Percentiles rank a stretch among this genome's conserved stretches.
These are phyloP conservation scores for Syrmaticus mikado DNA, from an alignment of 2,113 vertebrate genomes.

Conservation along the genomic window DNA sequence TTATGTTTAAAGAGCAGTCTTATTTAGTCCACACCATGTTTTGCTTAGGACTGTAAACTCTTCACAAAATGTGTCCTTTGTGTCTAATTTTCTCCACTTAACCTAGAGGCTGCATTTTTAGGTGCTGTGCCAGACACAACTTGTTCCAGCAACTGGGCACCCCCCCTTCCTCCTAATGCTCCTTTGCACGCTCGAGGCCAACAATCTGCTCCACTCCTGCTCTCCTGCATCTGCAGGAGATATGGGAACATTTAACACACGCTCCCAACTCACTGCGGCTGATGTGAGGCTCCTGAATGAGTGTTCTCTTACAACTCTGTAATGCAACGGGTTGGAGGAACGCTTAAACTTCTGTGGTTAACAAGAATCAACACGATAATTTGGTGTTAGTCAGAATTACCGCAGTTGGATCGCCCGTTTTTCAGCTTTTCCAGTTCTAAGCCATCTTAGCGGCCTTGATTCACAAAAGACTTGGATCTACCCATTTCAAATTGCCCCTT, in stretches of 20 bases:
- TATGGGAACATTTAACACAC: background rate
- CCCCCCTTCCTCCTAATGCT: background rate
- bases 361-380: conserved; percentile 13
- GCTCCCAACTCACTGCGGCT: fast-evolving
- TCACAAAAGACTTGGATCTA: conserved; percentile 16
- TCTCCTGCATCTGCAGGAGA: background rate
- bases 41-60: conserved; percentile 19
- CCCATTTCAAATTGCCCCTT: conserved; percentile 34
- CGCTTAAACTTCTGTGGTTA: background rate
- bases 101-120: conserved; percentile 2
- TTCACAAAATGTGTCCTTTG: conserved; percentile 16
- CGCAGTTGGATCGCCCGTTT: conserved; percentile 10
- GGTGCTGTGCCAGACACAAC: conserved; percentile 15
- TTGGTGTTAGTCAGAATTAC: conserved; percentile 34
- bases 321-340: background rate
- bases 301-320: background rate
- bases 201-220: background rate
- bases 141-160: background rate
- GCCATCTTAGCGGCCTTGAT: background rate
- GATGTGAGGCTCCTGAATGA: background rate
- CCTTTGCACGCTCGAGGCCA: background rate
- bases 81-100: conserved; percentile 53
- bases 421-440: conserved; percentile 45
- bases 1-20: background rate
- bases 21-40: background rate